Percentiles rank a stretch among this genome's conserved stretches.
phyloP scores from a whole-genome alignment of 2,888 invertebrate species.

The Drosophila hawaiiensis region DNA sequence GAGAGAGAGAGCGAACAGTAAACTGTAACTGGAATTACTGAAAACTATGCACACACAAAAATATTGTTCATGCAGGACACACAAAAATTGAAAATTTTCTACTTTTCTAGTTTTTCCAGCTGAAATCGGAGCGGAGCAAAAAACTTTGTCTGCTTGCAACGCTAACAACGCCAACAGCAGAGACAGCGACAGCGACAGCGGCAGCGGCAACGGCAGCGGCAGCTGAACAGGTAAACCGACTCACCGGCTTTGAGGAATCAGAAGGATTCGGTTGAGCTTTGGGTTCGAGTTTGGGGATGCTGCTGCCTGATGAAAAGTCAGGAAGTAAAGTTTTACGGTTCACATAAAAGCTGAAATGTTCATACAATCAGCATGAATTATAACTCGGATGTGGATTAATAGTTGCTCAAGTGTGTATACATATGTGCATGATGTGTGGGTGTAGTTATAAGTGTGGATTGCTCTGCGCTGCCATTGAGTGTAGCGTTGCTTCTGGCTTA shows the following conservation, averaged over 20 bases:
- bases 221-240: conserved; percentile 45
- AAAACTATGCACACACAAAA: conserved; percentile 73
- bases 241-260: conserved; percentile 6
- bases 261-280: conserved; percentile 16
- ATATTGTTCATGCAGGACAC: conserved; percentile 55
- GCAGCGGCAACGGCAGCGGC: background rate
- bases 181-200: background rate
- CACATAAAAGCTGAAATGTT: conserved; percentile 81
- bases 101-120: conserved; percentile 38
- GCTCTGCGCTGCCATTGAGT: conserved; percentile 14
- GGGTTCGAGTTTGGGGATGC: conserved; percentile 20
- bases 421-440: conserved; percentile 16
- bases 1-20: conserved; percentile 8
- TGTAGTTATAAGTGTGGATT: conserved; percentile 4
- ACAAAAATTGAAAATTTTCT: conserved; percentile 66
- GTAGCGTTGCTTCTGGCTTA: conserved; percentile 44
- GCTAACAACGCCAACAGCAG: conserved; percentile 13
- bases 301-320: conserved; percentile 75
- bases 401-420: conserved; percentile 60
- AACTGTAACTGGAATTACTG: conserved; percentile 80
- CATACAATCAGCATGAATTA: conserved; percentile 82
- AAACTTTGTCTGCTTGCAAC: conserved; percentile 62
- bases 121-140: conserved; percentile 60
- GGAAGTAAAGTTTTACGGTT: conserved; percentile 81
- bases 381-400: conserved; percentile 81